Base-by-base conservation (phyloP, 2,113 vertebrate genomes). In the Prolemur simus region DNA sequence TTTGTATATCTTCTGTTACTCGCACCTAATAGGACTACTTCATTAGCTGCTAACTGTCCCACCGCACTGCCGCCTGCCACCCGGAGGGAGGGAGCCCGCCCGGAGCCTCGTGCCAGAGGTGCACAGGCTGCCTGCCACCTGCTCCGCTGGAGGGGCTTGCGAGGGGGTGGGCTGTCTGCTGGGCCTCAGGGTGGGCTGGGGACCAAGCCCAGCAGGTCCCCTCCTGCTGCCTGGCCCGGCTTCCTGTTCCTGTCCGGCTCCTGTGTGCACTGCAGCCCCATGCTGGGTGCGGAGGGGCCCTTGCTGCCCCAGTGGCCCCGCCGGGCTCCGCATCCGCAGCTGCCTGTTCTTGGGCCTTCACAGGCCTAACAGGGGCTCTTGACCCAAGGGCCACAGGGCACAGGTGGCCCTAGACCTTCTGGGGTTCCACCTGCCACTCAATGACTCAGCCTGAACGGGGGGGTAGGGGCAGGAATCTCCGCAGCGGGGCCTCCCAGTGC, bases 1-100 rank as follows among this genome's bases (percentile, higher is more conserved):
- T 95, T 82, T 93, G 95, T 97, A 47, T 56, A 69, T 42, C 81
- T 77, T 98, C 96, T 63, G 87, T 94, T 96, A 90, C 93, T 76
- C 69, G 76, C 0, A 6, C 89, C 90, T 68, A 64, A 82, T 25
- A 92, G 85, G 64, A 21, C 42, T 69, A 60, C 87, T 96, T 95
- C 89, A 52, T 97, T 74, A 87, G 89, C 74, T 42, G 81, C 78
- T 69, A 66, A 94, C 86, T 14, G 4, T 42, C 0, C 0, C 2
- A 2, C 60, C 1, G 15, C 94, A 76, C 68, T 2, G 14, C 42
- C 0, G 39, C 58, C 94, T 32, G 39, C 45, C 82, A 45, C 64
- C 34, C 0, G 2, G 47, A 68, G 58, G 45, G 83, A 6, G 27
- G 12, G 54, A 71, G n/a, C 71, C 84, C 4, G 83, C 60, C 84